Conservation (phyloP, 2,888 invertebrate genomes). For the Lasioglossum villosulum region DNA sequence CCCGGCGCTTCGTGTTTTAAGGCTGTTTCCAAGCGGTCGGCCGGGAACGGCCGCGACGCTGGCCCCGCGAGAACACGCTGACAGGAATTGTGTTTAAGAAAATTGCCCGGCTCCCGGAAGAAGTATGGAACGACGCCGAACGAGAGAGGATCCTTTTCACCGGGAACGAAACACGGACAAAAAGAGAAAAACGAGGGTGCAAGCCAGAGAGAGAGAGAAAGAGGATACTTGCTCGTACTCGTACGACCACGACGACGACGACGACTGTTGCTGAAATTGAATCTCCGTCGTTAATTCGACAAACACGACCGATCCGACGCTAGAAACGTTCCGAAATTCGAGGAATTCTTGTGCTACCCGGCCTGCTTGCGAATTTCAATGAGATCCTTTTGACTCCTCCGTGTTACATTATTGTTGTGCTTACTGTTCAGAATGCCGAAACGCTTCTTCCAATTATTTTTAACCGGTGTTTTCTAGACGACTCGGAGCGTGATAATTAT, state of each 20-base stretch:
- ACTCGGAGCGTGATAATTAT: background rate
- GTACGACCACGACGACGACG: background rate
- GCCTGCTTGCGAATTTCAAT: background rate
- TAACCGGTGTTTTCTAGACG: background rate
- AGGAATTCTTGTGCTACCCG: background rate
- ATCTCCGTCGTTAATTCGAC: constrained; percentile 11
- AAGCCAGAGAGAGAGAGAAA: background rate
- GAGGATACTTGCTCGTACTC: background rate
- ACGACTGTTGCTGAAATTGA: constrained; percentile 19
- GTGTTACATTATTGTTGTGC: background rate
- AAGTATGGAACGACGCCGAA: constrained; percentile 15
- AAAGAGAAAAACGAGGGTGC: background rate
- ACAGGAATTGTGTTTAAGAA: constrained; percentile 55
- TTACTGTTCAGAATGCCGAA: background rate
- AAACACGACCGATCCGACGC: constrained; percentile 4
- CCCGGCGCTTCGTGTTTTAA: constrained; percentile 40
- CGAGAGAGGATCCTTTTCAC: constrained; percentile 11
- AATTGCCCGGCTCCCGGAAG: constrained; percentile 45
- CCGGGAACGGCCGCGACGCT: background rate
- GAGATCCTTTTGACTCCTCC: background rate
- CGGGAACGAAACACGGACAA: background rate
- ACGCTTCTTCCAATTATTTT: background rate
- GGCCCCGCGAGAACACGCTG: constrained; percentile 18
- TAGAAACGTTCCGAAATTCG: background rate
- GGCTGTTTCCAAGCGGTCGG: constrained; percentile 38